A percentile compares a stretch with the other conserved stretches of the same genome.
Evolutionary conservation across 2,113 vertebrate genomes (phyloP).

Genomic region (Glaucidium brasilianum): DNA sequence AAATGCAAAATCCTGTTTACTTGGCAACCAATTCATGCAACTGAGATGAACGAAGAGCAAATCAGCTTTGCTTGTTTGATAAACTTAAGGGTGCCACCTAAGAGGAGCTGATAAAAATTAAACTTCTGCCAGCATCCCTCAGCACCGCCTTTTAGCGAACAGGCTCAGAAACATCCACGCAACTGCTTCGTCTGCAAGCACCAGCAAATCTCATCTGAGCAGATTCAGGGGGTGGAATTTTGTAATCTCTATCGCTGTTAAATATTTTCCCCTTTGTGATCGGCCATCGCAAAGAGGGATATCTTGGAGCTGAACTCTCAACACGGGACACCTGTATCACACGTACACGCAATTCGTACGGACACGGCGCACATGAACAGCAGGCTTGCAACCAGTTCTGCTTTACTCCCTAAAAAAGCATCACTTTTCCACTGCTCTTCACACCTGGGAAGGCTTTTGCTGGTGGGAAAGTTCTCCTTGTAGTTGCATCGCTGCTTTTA

Average conservation of each 20-base stretch:
- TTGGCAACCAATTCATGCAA: constrained; percentile 67
- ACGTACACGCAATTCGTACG: rapidly evolving
- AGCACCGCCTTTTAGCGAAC: neutral
- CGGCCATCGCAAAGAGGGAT: neutral
- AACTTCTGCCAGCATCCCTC: constrained; percentile 53
- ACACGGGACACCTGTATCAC: rapidly evolving
- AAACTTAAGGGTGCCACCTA: constrained; percentile 53
- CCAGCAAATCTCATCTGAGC: constrained; percentile 12
- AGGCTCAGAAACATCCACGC: neutral
- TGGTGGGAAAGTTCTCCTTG: neutral
- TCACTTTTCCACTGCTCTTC: neutral
- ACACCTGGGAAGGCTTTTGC: neutral
- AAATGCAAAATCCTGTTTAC: constrained; percentile 72
- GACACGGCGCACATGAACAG: rapidly evolving
- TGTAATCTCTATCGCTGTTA: neutral
- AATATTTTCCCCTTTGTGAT: neutral
- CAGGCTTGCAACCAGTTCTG: neutral
- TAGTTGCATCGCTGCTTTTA: neutral
- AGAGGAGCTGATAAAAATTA: constrained; percentile 53
- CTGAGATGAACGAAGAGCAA: constrained; percentile 64
- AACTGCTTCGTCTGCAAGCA: neutral
- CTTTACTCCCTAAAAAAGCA: neutral
- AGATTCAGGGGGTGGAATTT: neutral
- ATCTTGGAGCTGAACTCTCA: neutral
- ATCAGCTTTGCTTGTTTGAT: constrained; percentile 67